Evolutionary conservation across 2,113 vertebrate genomes (phyloP).

Genomic region (Eptatretus burgeri): DNA sequence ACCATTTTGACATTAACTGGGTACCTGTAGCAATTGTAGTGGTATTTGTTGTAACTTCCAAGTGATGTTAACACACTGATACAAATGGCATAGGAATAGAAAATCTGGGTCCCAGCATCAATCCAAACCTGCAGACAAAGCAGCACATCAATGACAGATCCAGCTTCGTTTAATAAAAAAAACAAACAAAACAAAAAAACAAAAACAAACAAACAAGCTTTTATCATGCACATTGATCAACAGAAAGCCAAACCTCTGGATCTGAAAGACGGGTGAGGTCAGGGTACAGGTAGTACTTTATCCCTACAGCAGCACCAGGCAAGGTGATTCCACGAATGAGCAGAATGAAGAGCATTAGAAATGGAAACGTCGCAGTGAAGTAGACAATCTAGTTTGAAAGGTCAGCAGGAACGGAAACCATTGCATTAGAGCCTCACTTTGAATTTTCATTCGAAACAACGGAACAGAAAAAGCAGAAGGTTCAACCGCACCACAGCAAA

Average conservation of each 20-base stretch:
- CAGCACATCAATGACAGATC: no score
- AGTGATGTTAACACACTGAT: slow-evolving; percentile 91
- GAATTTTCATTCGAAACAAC: no score
- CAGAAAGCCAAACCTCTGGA: slow-evolving; percentile 6
- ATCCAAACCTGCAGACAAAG: slow-evolving; percentile 49
- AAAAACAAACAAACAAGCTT: no score
- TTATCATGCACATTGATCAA: no score
- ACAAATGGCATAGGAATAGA: slow-evolving; percentile 98
- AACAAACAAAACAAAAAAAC: no score
- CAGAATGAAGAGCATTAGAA: slow-evolving; percentile 7
- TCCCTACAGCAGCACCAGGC: slow-evolving; percentile 5
- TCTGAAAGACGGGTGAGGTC: slow-evolving; percentile 7
- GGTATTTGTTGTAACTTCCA: slow-evolving; percentile 99
- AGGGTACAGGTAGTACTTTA: slow-evolving; percentile 9
- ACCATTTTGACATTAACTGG: no score
- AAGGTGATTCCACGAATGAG: slow-evolving; percentile 8
- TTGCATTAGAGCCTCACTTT: no score
- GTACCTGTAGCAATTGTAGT: slow-evolving; percentile 99
- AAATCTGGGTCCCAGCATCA: slow-evolving; percentile 90
- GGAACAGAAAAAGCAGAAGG: no score
- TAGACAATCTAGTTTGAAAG: slow-evolving; percentile 6
- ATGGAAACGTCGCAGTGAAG: slow-evolving; percentile 9
- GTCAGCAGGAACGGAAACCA: no score
- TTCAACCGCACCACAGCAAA: no score
- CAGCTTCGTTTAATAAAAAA: no score